phyloP scores from a whole-genome alignment of 2,888 invertebrate genomes.

The Folsomia candida region DNA sequence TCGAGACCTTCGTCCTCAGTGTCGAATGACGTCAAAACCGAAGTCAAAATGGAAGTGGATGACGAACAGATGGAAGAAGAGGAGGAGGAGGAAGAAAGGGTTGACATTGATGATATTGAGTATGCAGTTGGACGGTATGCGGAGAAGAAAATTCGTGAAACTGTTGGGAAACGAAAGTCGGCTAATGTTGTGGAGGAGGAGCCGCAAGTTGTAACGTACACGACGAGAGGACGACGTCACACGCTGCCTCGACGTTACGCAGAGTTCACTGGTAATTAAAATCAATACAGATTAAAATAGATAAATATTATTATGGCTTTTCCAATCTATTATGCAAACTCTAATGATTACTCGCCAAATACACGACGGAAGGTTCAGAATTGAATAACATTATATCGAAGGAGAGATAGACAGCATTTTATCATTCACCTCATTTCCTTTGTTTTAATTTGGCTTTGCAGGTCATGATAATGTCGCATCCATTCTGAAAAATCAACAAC shows the following conservation, averaged over 20 bases:
- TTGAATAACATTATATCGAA: too few species aligned
- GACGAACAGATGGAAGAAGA: conserved; percentile 23
- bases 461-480: conserved; percentile 37
- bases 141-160: neutral
- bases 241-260: conserved; percentile 38
- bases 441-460: too few species aligned
- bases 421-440: too few species aligned
- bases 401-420: too few species aligned
- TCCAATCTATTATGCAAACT: too few species aligned
- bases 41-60: conserved; percentile 17
- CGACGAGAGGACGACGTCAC: conserved; percentile 36
- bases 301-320: too few species aligned
- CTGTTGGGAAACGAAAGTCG: neutral
- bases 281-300: too few species aligned
- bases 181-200: conserved; percentile 25
- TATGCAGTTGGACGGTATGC: neutral
- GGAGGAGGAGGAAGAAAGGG: conserved; percentile 23
- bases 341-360: too few species aligned
- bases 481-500: conserved; percentile 35
- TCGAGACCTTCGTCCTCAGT: neutral
- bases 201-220: conserved; percentile 29
- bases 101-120: conserved; percentile 4
- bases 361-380: too few species aligned
- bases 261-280: conserved; percentile 36
- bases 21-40: neutral